Conservation (phyloP, 2,888 invertebrate genomes). For the Eupithecia exiguata region DNA sequence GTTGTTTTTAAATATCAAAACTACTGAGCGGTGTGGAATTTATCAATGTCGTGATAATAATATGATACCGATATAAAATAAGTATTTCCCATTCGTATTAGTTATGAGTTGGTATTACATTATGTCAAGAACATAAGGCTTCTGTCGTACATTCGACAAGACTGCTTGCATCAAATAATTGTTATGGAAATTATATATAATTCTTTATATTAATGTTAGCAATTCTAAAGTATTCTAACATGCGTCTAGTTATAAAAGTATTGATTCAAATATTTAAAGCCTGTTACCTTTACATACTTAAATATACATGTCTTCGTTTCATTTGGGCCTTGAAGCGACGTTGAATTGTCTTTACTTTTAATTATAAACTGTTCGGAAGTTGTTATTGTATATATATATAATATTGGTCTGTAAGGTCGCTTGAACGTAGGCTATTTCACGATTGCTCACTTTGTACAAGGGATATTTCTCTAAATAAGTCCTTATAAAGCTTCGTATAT, state of each 20-base stretch:
- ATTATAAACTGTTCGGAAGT: constrained; percentile 61
- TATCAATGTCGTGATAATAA: constrained; percentile 2
- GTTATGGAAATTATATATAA: constrained; percentile 53
- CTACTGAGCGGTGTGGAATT: neutral
- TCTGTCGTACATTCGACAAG: constrained; percentile 57
- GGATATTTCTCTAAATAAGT: constrained; percentile 76
- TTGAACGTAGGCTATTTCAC: constrained; percentile 77
- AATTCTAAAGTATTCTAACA: constrained; percentile 28
- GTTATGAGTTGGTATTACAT: neutral
- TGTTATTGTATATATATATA: constrained; percentile 76
- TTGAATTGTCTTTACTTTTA: constrained; percentile 35
- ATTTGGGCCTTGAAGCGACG: constrained; percentile 27
- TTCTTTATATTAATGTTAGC: constrained; percentile 39
- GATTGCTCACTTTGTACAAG: constrained; percentile 82
- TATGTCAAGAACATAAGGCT: constrained; percentile 32
- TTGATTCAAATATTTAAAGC: constrained; percentile 20
- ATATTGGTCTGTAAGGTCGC: constrained; percentile 71
- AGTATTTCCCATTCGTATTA: constrained; percentile 5
- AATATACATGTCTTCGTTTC: constrained; percentile 24
- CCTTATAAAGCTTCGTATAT: constrained; percentile 78
- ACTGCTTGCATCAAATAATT: constrained; percentile 66
- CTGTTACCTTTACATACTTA: constrained; percentile 13
- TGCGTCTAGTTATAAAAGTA: constrained; percentile 24
- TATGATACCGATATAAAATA: neutral
- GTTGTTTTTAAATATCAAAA: neutral